A percentile compares a stretch with the other conserved stretches of the same genome.
Evolutionary conservation across 2,113 vertebrate species (phyloP).

Genomic region (Epinephelus moara): DNA sequence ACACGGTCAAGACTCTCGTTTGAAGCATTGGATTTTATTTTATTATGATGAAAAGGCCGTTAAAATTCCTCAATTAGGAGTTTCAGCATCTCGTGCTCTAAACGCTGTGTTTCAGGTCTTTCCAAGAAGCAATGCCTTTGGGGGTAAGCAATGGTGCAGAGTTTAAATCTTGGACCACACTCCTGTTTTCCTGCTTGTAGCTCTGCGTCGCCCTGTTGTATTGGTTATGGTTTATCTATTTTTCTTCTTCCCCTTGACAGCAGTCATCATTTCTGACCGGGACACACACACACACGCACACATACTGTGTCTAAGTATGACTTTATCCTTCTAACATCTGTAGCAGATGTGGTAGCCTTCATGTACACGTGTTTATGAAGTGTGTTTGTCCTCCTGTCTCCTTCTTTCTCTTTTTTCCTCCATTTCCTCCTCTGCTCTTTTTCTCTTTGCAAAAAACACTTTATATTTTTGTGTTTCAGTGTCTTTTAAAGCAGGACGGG

Average conservation of each 20-base stretch:
- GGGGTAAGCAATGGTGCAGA: background rate
- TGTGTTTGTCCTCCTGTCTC: slow-evolving; percentile 12
- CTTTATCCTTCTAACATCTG: slow-evolving; percentile 53
- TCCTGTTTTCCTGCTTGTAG: slow-evolving; percentile 38
- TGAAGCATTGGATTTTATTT: background rate
- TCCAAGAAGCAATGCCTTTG: slow-evolving; percentile 3
- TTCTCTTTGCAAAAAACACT: background rate
- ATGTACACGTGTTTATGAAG: slow-evolving; percentile 45
- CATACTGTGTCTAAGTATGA: background rate
- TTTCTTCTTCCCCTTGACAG: slow-evolving; percentile 20
- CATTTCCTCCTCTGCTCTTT: background rate
- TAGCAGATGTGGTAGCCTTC: slow-evolving; percentile 60
- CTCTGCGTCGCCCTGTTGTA: background rate
- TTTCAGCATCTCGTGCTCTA: background rate
- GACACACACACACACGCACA: slow-evolving; percentile 31
- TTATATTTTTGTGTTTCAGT: no score
- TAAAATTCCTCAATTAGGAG: slow-evolving; percentile 13
- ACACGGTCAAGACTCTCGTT: background rate
- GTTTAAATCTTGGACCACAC: background rate
- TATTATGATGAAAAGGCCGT: slow-evolving; percentile 6
- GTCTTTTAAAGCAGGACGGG: background rate
- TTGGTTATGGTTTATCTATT: slow-evolving; percentile 40
- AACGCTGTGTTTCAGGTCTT: slow-evolving; percentile 15
- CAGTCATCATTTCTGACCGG: slow-evolving; percentile 30
- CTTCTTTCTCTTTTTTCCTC: background rate